A percentile compares a stretch with the other conserved stretches of the same genome.
These are phyloP conservation scores for Synanthedon myopaeformis DNA, from an alignment of 2,888 invertebrate species.

Conservation along the genomic window DNA sequence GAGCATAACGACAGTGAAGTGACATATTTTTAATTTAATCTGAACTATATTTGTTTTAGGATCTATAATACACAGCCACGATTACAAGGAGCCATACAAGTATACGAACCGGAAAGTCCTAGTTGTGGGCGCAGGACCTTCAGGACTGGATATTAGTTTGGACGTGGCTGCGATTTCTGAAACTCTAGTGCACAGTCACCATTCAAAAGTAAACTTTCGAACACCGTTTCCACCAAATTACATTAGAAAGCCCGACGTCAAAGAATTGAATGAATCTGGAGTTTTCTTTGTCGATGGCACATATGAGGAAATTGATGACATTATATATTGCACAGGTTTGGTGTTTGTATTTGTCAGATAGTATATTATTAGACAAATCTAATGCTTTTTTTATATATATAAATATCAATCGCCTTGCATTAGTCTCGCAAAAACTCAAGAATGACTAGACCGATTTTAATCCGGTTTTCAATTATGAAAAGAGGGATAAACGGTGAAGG, in stretches of 20 bases:
- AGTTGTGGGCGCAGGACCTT: slow-evolving; percentile 78
- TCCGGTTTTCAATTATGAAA: no score
- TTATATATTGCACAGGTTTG: slow-evolving; percentile 80
- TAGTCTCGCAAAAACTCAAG: no score
- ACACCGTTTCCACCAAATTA: slow-evolving; percentile 60
- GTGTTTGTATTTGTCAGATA: no score
- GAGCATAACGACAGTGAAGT: no score
- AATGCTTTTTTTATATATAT: not conserved
- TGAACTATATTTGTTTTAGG: slow-evolving; percentile 37
- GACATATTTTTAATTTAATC: no score
- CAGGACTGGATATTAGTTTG: slow-evolving; percentile 78
- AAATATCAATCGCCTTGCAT: no score
- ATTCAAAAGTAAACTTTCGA: slow-evolving; percentile 40
- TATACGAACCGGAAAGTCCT: slow-evolving; percentile 72
- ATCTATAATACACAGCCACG: slow-evolving; percentile 77
- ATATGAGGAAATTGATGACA: slow-evolving; percentile 70
- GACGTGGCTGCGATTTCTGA: slow-evolving; percentile 65
- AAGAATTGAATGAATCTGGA: slow-evolving; percentile 57
- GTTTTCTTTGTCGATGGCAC: slow-evolving; percentile 73
- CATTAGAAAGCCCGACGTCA: slow-evolving; percentile 62
- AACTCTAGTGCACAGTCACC: slow-evolving; percentile 65
- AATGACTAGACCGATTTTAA: no score
- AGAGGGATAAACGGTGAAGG: no score
- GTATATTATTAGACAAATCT: not conserved
- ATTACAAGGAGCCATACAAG: slow-evolving; percentile 73